Base-by-base conservation (phyloP, 2,797 vertebrate species). In the Thamnophis elegans region DNA sequence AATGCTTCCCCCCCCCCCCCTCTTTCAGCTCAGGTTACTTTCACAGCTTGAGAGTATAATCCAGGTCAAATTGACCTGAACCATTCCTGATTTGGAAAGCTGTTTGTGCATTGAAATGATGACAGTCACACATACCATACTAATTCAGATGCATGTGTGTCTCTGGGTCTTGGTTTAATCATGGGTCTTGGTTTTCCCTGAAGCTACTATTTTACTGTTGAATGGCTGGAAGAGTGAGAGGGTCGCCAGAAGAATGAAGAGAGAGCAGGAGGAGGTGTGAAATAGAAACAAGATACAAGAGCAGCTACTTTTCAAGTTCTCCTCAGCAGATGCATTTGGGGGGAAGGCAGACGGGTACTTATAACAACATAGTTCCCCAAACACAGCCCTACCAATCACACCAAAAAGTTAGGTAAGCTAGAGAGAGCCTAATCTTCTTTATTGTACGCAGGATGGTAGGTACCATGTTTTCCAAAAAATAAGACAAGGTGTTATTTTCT, bases 281-380 rank as follows among this genome's bases (percentile, higher is more conserved):
- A 42, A 36, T 42, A n/a, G 53, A 55, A 78, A 78, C 22, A 73
- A 20, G 53, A 73, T 36, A 5, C 60, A 89, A 73, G n/a, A 90
- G 25, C 8, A 56, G 13, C 28, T 22, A 56, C 16, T 14, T 62
- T 28, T 82, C 26, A 14, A 26, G 13, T 82, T 42, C 32, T 42
- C 51, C 32, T 90, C 53, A 58, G n/a, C 13, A 56, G 89, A 78
- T 36, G 25, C 53, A 9, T 78, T 55, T 26, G 10, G 26, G 42
- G 42, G 1, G 2, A 0, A 9, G 16, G 20, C 7, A 28, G 12
- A 12, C 11, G 3, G 4, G 26, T 28, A 11, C 18, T 58, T 87
- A 87, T 36, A 87, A 58, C n/a, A 32, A 32, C 32, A 11, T 36
- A 18, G n/a, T 18, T 20, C n/a, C 20, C 20, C 58, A 58, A 87